Conservation (phyloP, 2,888 invertebrate genomes). For the Dicycla oo region DNA sequence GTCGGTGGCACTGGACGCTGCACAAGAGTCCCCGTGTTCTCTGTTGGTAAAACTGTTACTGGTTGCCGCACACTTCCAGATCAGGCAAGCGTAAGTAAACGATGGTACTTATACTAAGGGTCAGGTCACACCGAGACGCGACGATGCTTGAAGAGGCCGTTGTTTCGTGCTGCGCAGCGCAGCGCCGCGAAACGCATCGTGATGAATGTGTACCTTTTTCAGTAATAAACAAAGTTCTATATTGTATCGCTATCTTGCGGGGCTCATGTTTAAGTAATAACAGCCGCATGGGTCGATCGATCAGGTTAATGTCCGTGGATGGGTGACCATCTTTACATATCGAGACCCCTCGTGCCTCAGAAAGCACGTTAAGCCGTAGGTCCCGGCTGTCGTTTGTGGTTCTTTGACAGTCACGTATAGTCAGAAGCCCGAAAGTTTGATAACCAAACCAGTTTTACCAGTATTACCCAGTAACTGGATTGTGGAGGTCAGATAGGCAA, state of each 20-base stretch:
- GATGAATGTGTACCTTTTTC: background rate
- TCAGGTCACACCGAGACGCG: background rate
- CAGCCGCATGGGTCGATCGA: no score
- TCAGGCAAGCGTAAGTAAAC: conserved; percentile 70
- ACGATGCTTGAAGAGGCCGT: background rate
- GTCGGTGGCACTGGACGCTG: conserved; percentile 82
- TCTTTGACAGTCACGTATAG: no score
- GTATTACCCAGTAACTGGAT: no score
- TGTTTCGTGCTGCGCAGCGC: background rate
- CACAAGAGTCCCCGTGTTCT: conserved; percentile 85
- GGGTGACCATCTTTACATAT: no score
- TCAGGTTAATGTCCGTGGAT: no score
- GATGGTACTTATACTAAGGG: background rate
- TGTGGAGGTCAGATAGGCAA: no score
- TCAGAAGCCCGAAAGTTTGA: no score
- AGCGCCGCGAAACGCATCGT: background rate
- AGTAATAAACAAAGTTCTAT: background rate
- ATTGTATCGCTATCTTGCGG: background rate
- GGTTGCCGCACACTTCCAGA: background rate
- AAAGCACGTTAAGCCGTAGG: no score
- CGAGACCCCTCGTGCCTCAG: no score
- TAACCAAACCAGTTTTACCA: no score
- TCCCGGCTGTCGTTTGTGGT: no score
- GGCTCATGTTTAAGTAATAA: no score
- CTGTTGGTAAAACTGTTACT: conserved; percentile 75